A percentile compares a stretch with the other conserved stretches of the same genome.
These are phyloP conservation scores for Congeria kusceri DNA, from an alignment of 2,888 invertebrate species.

Conservation along the genomic window DNA sequence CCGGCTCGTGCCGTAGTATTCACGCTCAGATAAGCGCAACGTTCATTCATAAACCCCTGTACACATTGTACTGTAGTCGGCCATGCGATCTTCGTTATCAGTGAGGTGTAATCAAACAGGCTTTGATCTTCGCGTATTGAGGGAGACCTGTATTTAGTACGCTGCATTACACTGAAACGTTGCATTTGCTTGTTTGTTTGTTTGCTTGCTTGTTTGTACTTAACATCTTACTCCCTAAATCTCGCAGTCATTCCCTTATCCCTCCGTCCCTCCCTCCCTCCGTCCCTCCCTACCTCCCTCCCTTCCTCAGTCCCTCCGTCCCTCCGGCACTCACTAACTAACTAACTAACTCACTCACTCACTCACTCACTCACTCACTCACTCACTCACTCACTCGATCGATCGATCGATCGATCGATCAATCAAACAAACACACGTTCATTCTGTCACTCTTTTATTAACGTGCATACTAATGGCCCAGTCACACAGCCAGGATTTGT, in stretches of 20 bases:
- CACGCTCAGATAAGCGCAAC: no score
- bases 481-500: not conserved
- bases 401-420: not conserved
- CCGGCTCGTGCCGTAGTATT: no score
- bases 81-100: no score
- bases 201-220: not conserved
- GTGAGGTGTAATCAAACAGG: no score
- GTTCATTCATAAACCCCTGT: no score
- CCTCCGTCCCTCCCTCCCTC: constrained; percentile 19
- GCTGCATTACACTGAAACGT: no score
- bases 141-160: no score
- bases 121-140: no score
- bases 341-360: constrained; percentile 6
- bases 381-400: not conserved
- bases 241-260: not conserved
- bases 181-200: no score
- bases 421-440: not conserved
- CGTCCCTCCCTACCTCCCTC: constrained; percentile 6
- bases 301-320: constrained; percentile 28
- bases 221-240: not conserved
- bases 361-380: constrained; percentile 7
- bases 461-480: not conserved
- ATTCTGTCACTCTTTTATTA: not conserved
- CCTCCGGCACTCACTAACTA: constrained; percentile 6
- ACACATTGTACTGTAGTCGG: no score